phyloP scores from a whole-genome alignment of 2,113 vertebrate species.

The Egretta garzetta region DNA sequence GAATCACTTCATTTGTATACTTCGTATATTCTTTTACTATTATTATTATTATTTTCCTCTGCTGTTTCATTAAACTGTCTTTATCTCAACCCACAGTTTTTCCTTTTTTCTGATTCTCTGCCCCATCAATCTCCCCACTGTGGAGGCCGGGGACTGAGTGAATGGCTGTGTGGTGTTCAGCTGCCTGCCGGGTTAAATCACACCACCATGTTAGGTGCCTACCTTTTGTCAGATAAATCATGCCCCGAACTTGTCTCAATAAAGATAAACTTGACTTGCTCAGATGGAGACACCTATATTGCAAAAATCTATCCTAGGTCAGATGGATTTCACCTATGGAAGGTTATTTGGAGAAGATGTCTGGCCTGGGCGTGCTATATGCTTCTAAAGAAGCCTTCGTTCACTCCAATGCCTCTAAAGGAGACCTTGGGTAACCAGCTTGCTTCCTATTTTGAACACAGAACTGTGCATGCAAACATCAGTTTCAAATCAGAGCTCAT shows the following conservation, averaged over 20 bases:
- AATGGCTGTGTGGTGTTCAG: no score
- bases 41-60: no score
- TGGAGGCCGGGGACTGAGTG: no score
- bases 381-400: neutral
- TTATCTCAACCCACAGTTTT: no score
- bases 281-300: neutral
- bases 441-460: neutral
- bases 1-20: no score
- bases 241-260: neutral
- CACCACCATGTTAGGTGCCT: neutral
- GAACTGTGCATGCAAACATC: neutral
- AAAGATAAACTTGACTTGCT: neutral
- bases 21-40: no score
- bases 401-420: neutral
- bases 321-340: accelerated
- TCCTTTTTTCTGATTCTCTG: no score
- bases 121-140: no score
- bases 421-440: neutral
- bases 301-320: neutral
- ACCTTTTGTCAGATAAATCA: neutral
- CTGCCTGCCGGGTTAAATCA: no score
- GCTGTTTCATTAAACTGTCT: no score
- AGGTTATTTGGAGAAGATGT: neutral
- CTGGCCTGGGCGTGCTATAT: neutral
- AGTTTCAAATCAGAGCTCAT: neutral